Evolutionary conservation across 2,888 invertebrate species (phyloP).

Genomic region (Acrocera orbiculus): DNA sequence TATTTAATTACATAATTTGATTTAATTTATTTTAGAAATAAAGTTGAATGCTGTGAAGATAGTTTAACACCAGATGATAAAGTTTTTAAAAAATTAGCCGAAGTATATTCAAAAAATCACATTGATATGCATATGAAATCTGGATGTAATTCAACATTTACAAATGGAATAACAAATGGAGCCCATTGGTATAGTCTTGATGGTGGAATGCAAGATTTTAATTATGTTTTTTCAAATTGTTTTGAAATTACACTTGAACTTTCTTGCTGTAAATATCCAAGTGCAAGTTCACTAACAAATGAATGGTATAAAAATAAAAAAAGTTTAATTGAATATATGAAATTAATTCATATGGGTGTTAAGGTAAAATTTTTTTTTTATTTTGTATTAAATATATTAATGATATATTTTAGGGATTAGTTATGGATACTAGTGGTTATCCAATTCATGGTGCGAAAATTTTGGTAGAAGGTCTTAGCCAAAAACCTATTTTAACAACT

Average conservation of each 20-base stretch:
- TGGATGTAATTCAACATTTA: slow-evolving; percentile 57
- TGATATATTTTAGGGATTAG: slow-evolving; percentile 18
- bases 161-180: slow-evolving; percentile 75
- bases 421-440: slow-evolving; percentile 28
- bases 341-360: slow-evolving; percentile 58
- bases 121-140: slow-evolving; percentile 56
- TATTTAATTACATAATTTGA: background rate
- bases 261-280: slow-evolving; percentile 89
- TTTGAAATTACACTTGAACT: slow-evolving; percentile 94
- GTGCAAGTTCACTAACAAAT: slow-evolving; percentile 43
- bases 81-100: slow-evolving; percentile 62
- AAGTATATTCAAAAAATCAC: slow-evolving; percentile 56
- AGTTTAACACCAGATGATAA: slow-evolving; percentile 67
- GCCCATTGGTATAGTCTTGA: slow-evolving; percentile 78
- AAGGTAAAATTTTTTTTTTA: slow-evolving; percentile 26
- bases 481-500: slow-evolving; percentile 64
- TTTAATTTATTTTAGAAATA: slow-evolving; percentile 23
- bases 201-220: slow-evolving; percentile 98
- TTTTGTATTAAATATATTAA: background rate
- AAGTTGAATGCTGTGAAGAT: slow-evolving; percentile 48
- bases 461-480: slow-evolving; percentile 51
- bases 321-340: slow-evolving; percentile 66
- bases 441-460: slow-evolving; percentile 49
- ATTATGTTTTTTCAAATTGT: slow-evolving; percentile 87
- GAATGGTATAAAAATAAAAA: slow-evolving; percentile 82